Percentiles rank a stretch among this genome's conserved stretches.
phyloP scores from a whole-genome alignment of 1,140 invertebrate species.

The Drosophila chauvacae region DNA sequence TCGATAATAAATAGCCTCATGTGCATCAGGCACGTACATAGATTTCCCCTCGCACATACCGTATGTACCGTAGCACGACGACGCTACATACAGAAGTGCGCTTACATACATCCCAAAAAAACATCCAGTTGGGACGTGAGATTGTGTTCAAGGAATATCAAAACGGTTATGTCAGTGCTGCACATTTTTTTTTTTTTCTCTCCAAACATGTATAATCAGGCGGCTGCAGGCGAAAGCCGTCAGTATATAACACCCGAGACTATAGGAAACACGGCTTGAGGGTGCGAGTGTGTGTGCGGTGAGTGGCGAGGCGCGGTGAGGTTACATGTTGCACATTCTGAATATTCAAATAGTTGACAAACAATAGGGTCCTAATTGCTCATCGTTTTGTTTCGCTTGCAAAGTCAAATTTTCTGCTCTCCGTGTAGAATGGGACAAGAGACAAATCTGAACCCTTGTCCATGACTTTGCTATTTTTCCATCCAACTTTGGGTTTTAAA shows the following conservation, averaged over 20 bases:
- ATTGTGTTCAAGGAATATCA: conserved; percentile 27
- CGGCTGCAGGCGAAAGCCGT: conserved; percentile 16
- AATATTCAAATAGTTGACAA: conserved; percentile 23
- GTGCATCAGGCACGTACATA: conserved; percentile 38
- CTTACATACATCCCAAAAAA: conserved; percentile 11
- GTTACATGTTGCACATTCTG: conserved; percentile 23
- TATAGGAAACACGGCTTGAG: conserved; percentile 6
- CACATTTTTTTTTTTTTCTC: conserved; percentile 13
- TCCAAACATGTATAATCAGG: conserved; percentile 16
- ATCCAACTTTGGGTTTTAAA: background rate
- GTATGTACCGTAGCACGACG: conserved; percentile 7
- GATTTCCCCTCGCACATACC: conserved; percentile 12
- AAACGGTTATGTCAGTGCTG: conserved; percentile 31
- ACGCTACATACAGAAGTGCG: conserved; percentile 8
- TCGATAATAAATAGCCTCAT: conserved; percentile 35
- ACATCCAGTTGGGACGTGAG: conserved; percentile 23
- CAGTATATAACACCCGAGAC: conserved; percentile 9
- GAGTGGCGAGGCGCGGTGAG: background rate
- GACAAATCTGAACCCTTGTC: background rate
- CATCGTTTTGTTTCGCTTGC: conserved; percentile 3
- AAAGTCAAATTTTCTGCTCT: background rate
- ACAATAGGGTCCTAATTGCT: conserved; percentile 13
- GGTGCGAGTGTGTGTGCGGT: background rate
- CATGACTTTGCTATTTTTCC: background rate
- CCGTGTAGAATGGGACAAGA: background rate